Evolutionary conservation across 2,797 vertebrate genomes (phyloP).

Genomic region (Fringilla coelebs): DNA sequence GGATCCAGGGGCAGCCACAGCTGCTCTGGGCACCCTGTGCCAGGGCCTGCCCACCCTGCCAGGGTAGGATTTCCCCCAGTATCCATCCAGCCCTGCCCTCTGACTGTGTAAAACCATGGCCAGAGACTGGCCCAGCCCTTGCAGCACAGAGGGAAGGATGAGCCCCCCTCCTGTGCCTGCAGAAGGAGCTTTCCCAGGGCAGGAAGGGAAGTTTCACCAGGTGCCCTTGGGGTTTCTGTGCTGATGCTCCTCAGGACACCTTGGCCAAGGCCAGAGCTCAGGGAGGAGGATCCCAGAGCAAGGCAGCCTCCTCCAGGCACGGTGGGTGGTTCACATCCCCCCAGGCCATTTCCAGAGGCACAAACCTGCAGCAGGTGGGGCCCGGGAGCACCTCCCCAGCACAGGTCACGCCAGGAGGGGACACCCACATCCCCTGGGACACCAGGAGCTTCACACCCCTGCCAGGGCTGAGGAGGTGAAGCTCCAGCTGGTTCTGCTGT

Average conservation of each 20-base stretch:
- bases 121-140: accelerated
- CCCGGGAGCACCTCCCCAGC: not conserved
- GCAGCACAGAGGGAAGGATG: accelerated
- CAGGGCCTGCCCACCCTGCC: accelerated
- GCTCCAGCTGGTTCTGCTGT: not conserved
- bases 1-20: not conserved
- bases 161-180: not conserved
- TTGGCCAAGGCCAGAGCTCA: not conserved
- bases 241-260: not conserved
- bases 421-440: accelerated
- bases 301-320: not conserved
- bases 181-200: not conserved
- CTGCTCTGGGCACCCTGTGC: not conserved
- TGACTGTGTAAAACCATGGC: not conserved
- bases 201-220: not conserved
- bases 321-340: accelerated
- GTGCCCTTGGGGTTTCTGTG: not conserved
- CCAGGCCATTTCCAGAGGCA: accelerated
- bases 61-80: accelerated
- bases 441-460: accelerated
- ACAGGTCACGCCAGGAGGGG: not conserved
- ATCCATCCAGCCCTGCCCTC: not conserved
- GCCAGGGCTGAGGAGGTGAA: accelerated
- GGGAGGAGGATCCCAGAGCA: not conserved
- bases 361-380: accelerated